Conservation (phyloP, 2,888 invertebrate genomes). For the Pristionchus japonicus region DNA sequence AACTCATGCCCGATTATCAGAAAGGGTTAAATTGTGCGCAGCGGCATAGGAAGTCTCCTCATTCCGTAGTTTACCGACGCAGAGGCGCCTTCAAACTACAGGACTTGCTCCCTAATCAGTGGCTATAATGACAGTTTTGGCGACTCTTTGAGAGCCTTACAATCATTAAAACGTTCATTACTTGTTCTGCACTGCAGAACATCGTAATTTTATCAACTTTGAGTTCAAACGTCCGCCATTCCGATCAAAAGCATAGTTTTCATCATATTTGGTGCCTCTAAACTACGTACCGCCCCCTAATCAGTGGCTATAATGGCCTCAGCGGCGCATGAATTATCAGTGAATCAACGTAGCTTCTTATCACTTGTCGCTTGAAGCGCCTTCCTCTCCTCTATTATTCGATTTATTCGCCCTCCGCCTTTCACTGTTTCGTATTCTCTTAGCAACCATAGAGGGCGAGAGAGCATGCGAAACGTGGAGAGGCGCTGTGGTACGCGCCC, state of each 20-base stretch:
- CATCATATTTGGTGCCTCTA: neutral
- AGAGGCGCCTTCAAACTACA: neutral
- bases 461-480: neutral
- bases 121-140: constrained; percentile 1
- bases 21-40: neutral
- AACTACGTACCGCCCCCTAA: neutral
- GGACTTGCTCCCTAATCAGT: neutral
- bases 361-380: neutral
- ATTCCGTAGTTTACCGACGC: neutral
- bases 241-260: neutral
- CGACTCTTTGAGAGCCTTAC: too few relatives aligned
- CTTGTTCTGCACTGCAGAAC: neutral
- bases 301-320: constrained; percentile 37
- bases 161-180: neutral
- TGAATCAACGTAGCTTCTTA: neutral
- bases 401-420: neutral
- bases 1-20: neutral
- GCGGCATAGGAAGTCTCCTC: neutral
- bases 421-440: neutral
- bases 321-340: neutral
- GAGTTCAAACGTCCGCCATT: too few relatives aligned
- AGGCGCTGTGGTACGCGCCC: neutral
- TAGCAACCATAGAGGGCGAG: neutral
- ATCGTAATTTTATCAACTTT: too few relatives aligned
- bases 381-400: neutral